phyloP scores from a whole-genome alignment of 2,888 invertebrate species.

The Epirrita christyi region DNA sequence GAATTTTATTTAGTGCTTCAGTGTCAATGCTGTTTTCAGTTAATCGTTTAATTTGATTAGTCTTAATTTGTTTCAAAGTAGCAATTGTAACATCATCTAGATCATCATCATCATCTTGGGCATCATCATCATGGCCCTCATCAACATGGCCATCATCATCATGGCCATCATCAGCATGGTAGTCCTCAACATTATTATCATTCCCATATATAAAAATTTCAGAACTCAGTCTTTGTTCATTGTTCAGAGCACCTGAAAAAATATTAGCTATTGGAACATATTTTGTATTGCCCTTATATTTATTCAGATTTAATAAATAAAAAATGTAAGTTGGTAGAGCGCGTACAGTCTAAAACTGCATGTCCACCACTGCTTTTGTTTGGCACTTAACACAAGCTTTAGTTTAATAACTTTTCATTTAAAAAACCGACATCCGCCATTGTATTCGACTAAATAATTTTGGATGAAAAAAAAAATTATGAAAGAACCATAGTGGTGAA shows the following conservation, averaged over 20 bases:
- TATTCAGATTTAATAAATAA: not conserved
- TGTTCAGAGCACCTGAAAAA: slow-evolving; percentile 58
- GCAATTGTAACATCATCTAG: slow-evolving; percentile 66
- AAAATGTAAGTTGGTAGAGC: no score
- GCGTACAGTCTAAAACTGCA: no score
- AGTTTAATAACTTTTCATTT: no score
- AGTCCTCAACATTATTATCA: slow-evolving; percentile 41
- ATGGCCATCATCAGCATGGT: slow-evolving; percentile 40
- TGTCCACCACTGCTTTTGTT: no score
- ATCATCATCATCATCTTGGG: slow-evolving; percentile 48
- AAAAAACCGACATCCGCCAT: no score
- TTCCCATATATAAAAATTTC: slow-evolving; percentile 50
- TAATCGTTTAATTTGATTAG: slow-evolving; percentile 56
- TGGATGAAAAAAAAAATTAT: no score
- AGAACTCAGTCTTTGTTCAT: slow-evolving; percentile 48
- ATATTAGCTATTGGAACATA: not conserved
- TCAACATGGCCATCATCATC: slow-evolving; percentile 46
- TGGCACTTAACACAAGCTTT: no score
- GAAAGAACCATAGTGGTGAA: no score
- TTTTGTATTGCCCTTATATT: not conserved
- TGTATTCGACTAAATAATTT: no score
- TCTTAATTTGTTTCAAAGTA: slow-evolving; percentile 62
- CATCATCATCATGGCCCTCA: slow-evolving; percentile 39
- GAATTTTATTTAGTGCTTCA: slow-evolving; percentile 58
- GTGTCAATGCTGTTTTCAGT: slow-evolving; percentile 52